phyloP scores from a whole-genome alignment of 2,113 vertebrate genomes.

The Ageneiosus marmoratus region DNA sequence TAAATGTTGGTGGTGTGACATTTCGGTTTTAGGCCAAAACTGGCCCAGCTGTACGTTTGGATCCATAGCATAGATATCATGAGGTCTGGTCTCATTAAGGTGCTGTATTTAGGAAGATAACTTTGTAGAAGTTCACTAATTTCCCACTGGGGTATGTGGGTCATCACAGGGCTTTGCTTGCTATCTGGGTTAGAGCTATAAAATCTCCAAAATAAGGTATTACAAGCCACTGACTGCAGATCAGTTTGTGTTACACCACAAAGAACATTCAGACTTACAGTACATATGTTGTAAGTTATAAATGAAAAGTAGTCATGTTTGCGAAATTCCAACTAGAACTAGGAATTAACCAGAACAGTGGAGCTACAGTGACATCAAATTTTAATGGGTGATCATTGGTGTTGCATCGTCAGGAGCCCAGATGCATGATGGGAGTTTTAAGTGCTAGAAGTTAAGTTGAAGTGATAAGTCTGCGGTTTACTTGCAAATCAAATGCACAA shows the following conservation, averaged over 20 bases:
- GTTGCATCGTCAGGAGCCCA: neutral
- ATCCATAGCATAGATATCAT: neutral
- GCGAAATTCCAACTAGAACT: neutral
- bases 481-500: neutral
- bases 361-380: neutral
- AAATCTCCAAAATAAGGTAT: neutral
- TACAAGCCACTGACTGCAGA: neutral
- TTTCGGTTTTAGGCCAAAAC: neutral
- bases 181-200: neutral
- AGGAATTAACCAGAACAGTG: neutral
- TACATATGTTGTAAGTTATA: too few species aligned
- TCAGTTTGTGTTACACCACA: neutral
- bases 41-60: neutral
- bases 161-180: neutral
- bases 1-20: neutral
- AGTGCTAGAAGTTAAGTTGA: neutral
- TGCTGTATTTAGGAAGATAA: neutral
- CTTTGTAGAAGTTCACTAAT: neutral
- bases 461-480: neutral
- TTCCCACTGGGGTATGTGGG: neutral
- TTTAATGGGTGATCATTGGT: too few species aligned
- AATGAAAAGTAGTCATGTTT: neutral
- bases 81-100: neutral
- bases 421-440: slow-evolving; percentile 3
- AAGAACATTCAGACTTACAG: too few species aligned